Conservation (phyloP, 2,888 invertebrate species). For the Aspidiotus destructor region DNA sequence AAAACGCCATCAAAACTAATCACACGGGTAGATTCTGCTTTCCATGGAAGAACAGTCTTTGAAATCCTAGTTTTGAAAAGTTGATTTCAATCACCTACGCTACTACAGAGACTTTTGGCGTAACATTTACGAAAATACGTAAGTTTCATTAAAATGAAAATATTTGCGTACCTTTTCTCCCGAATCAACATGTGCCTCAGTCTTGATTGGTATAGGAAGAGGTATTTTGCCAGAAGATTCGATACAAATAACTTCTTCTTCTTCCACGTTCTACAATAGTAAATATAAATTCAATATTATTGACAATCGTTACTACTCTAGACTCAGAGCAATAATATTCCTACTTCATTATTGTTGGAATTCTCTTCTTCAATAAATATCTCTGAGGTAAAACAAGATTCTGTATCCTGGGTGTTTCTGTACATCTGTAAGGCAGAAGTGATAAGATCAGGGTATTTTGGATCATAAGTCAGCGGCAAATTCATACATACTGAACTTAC, state of each 20-base stretch:
- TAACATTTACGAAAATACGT: too few species aligned
- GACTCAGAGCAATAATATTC: neutral
- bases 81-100: too few species aligned
- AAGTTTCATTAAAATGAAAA: too few species aligned
- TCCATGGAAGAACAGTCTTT: too few species aligned
- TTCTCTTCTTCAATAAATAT: slow-evolving; percentile 19
- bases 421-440: slow-evolving; percentile 11
- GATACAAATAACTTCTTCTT: slow-evolving; percentile 18
- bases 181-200: slow-evolving; percentile 6
- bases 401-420: neutral
- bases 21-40: too few species aligned
- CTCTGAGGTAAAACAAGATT: slow-evolving; percentile 19
- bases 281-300: neutral
- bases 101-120: too few species aligned
- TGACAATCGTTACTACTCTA: neutral
- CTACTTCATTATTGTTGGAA: neutral
- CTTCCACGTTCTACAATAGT: slow-evolving; percentile 9
- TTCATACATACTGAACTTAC: too few species aligned
- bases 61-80: too few species aligned
- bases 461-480: too few species aligned
- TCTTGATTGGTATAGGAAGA: slow-evolving; percentile 19
- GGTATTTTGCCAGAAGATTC: slow-evolving; percentile 13
- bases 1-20: too few species aligned
- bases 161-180: slow-evolving; percentile 5
- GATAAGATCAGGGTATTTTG: too few species aligned